Evolutionary conservation across 1,140 invertebrate genomes (phyloP), one percentile per base, ranked within the genome.

Genomic region (Trachymyrmex septentrionalis): DNA sequence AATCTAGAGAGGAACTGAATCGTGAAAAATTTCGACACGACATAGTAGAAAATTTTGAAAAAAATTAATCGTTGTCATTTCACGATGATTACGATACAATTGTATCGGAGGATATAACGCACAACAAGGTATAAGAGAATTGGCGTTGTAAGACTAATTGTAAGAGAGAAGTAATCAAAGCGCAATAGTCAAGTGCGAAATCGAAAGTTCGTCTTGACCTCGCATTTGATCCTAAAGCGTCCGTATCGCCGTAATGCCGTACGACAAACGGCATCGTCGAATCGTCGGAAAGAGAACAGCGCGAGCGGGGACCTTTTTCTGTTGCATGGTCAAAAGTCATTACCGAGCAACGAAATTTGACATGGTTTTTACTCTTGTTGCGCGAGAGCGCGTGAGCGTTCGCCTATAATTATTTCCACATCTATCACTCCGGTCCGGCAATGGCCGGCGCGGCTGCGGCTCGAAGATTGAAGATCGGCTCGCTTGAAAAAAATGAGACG

Each of bases 351-450:
- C 88, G 87, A 94, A 95, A 94, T 95, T 94, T 94, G 94, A 95
- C 93, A 94, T 93, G 94, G 92, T 95, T 92, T 93, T 94, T 93
- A 94, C 92, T 95, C 92, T 94, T 94, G 91, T 94, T 94, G 93
- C 92, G 91, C 91, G 91, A 87, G 91, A 78, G 86, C 89, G 89
- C 80, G 86, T 86, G 86, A 91, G 88, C 91, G 91, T 95, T 95
- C 93, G 90, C 93, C 94, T 94, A 95, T 95, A 95, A 95, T 95
- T 95, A 95, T 95, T 95, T 95, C 91, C 93, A 95, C 94, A 95
- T 95, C 94, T 94, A 95, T 95, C 94, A 95, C 88, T 89, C 86
- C 55, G 82, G 86, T 75, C 85, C 82, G 90, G 90, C 91, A 91
- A 91, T 92, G 87, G 90, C 85, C 86, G 84, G 85, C 89, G 86